Evolutionary conservation across 2,888 invertebrate species (phyloP).

Genomic region (Keiferia lycopersicella): DNA sequence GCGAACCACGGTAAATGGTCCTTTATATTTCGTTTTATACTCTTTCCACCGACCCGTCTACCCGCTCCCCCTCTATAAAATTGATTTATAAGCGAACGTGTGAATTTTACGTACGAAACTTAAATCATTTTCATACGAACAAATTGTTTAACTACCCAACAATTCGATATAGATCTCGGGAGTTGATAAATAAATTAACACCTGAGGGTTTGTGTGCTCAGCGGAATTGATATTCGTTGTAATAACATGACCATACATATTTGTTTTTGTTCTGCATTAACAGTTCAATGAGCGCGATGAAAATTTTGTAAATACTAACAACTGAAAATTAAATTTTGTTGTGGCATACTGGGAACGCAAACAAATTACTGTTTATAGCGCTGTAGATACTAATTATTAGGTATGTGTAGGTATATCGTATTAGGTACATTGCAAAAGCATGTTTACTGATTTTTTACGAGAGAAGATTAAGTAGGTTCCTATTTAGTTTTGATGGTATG

Average conservation of each 20-base stretch:
- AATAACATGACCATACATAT: background rate
- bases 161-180: slow-evolving; percentile 28
- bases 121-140: slow-evolving; percentile 24
- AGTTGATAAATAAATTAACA: slow-evolving; percentile 29
- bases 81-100: slow-evolving; percentile 47
- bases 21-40: slow-evolving; percentile 47
- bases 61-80: slow-evolving; percentile 47
- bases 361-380: slow-evolving; percentile 2
- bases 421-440: background rate
- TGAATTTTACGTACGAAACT: slow-evolving; percentile 36
- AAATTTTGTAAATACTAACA: background rate
- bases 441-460: background rate
- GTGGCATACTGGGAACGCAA: background rate
- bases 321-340: background rate
- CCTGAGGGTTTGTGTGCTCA: slow-evolving; percentile 21
- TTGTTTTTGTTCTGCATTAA: slow-evolving; percentile 17
- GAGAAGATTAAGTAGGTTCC: no score
- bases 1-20: slow-evolving; percentile 45
- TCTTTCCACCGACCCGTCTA: slow-evolving; percentile 38
- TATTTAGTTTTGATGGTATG: background rate
- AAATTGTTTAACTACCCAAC: slow-evolving; percentile 24
- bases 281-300: background rate
- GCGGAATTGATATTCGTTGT: slow-evolving; percentile 20
- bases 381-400: background rate
- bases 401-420: background rate